Base-by-base conservation (phyloP, 2,888 invertebrate genomes). In the Perithous albicinctus region DNA sequence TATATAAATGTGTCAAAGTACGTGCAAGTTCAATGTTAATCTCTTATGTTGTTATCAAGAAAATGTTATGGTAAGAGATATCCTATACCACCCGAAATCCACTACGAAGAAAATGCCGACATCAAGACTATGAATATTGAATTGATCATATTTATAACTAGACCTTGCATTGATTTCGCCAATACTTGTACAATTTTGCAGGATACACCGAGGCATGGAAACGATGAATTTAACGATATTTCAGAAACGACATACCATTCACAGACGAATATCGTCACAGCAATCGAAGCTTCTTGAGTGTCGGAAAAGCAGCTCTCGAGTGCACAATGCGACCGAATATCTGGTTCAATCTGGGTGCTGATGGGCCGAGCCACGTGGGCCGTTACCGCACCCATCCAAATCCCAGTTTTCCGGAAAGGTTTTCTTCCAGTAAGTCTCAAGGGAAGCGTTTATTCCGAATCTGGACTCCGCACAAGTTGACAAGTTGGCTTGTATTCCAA, bases 201-300 rank as follows among this genome's bases (percentile, higher is more conserved):
- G 15, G 43, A 15, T 15, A 43, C 51, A 20, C 23, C 10, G 10
- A 20, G 10, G 23, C 23, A 7, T 12, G 43, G 18, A 7, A 15
- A 8, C 8, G 26, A 41, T 15, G 23, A n/a, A 3, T 26, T 41
- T 23, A 43, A 43, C 41, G 43, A 59, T 7, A n/a, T 12, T 4
- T n/a, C n/a, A 12, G 48, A 74, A 79, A 56, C 26, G 61, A 80
- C 78, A 66, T 46, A 78, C 64, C 61, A 69, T 79, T 69, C 67
- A 38, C 67, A 38, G 46, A 66, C 46, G 76, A 66, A 38, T 48
- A 38, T 51, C 70, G 46, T 70, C 26, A 61, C 15, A 48, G 51
- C 35, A 66, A 15, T 35, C 38, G 8, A 59, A 64, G 48, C 63
- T 72, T 48, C 26, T 54, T 15, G 61, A 56, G 69, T 23, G 20